These are phyloP conservation scores for Saturnia japonica DNA, from an alignment of 2,888 invertebrate genomes.

Conservation along the genomic window DNA sequence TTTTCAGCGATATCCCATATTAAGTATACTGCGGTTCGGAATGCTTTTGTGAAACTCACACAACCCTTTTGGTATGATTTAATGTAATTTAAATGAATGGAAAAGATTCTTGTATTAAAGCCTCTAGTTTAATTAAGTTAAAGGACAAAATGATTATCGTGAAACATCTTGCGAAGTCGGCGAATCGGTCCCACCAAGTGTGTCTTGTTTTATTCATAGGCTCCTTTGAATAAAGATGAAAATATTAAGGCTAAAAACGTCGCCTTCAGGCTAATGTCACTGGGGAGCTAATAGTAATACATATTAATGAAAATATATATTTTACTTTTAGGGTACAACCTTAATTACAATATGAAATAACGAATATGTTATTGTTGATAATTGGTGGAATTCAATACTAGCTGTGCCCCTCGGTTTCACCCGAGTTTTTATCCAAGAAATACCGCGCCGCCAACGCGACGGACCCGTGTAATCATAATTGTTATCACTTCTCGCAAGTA, in stretches of 20 bases:
- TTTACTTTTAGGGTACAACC: constrained; percentile 32
- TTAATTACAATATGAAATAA: neutral
- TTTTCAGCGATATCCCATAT: constrained; percentile 19
- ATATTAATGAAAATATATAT: constrained; percentile 71
- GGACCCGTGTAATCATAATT: no score
- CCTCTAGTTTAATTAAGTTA: constrained; percentile 63
- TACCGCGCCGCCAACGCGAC: no score
- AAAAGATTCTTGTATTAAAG: constrained; percentile 27
- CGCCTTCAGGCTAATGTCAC: constrained; percentile 65
- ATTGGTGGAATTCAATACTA: no score
- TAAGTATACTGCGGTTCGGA: constrained; percentile 16
- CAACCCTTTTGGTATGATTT: constrained; percentile 18
- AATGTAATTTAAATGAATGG: constrained; percentile 28
- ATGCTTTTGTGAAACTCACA: constrained; percentile 20
- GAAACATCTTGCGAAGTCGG: constrained; percentile 59
- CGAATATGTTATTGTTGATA: neutral
- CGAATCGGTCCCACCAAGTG: constrained; percentile 55
- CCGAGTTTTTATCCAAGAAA: no score
- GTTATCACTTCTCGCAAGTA: no score
- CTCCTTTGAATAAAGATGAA: constrained; percentile 80
- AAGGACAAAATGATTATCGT: constrained; percentile 59
- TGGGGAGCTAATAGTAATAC: constrained; percentile 70
- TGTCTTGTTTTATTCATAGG: constrained; percentile 76
- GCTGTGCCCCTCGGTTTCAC: no score
- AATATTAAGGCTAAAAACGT: constrained; percentile 74